phyloP scores from a whole-genome alignment of 64 coral and sea anemone species.

The Actinia equina region DNA sequence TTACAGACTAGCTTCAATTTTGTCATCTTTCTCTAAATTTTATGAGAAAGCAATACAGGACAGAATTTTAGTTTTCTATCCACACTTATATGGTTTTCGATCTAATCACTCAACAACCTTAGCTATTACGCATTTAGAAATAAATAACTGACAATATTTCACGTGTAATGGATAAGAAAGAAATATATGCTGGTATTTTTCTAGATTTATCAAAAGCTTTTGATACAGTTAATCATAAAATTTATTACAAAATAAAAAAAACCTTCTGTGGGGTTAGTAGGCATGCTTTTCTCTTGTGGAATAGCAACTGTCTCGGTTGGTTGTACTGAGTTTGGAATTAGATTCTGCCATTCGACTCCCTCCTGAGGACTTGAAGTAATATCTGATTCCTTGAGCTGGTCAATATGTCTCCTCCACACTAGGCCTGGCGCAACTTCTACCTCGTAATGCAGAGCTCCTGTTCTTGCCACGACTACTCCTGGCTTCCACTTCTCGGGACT shows the following conservation, averaged over 20 bases:
- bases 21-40: slow-evolving; percentile 23
- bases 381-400: slow-evolving; percentile 35
- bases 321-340: not conserved
- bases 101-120: slow-evolving; percentile 16
- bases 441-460: slow-evolving; percentile 31
- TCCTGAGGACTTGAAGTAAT: not conserved
- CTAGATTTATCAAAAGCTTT: slow-evolving; percentile 26
- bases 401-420: slow-evolving; percentile 57
- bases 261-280: not conserved
- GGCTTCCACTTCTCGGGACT: slow-evolving; percentile 17
- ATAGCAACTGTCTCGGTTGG: not conserved
- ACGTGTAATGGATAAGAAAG: slow-evolving; percentile 20
- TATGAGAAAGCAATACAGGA: not conserved
- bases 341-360: not conserved
- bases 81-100: slow-evolving; percentile 28
- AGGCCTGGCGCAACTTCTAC: slow-evolving; percentile 33
- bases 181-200: slow-evolving; percentile 10
- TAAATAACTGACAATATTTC: slow-evolving; percentile 15
- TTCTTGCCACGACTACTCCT: slow-evolving; percentile 24
- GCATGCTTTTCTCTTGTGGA: not conserved
- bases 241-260: too few relatives aligned
- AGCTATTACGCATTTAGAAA: slow-evolving; percentile 20
- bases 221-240: too few relatives aligned
- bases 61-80: slow-evolving; percentile 13
- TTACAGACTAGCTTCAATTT: not conserved